Conservation (phyloP, 2,797 vertebrate species). For the Pangasius macronema region DNA sequence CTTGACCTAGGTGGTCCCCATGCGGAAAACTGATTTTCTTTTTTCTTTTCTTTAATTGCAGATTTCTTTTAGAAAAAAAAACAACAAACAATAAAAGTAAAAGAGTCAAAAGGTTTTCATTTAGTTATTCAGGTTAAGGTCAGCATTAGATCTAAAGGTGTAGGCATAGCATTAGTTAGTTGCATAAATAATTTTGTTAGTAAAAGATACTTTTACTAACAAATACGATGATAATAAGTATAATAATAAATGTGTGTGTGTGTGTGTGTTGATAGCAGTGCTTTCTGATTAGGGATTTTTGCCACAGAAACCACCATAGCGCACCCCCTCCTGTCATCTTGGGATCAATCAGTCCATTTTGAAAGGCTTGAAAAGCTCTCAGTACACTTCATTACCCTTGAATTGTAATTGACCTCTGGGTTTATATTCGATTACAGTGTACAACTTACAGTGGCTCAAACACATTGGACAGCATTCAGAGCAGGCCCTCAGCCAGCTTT, state of each 20-base stretch:
- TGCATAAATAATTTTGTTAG: not conserved
- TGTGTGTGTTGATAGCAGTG: not conserved
- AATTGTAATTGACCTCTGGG: slow-evolving; percentile 26
- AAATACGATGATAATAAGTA: too few relatives aligned
- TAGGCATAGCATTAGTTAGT: not conserved
- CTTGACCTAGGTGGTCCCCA: not conserved
- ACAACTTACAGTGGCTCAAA: not conserved
- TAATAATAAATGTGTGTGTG: not conserved
- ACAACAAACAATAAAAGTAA: not conserved
- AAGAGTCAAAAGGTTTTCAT: not conserved
- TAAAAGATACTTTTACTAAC: not conserved
- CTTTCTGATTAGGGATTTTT: slow-evolving; percentile 25
- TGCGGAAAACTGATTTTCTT: not conserved
- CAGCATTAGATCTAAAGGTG: not conserved
- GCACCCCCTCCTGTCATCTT: slow-evolving; percentile 8
- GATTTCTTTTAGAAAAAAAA: not conserved
- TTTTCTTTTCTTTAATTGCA: not conserved
- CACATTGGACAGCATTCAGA: not conserved
- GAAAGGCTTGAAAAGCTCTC: slow-evolving; percentile 24
- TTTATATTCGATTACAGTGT: slow-evolving; percentile 32
- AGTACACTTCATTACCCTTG: slow-evolving; percentile 38
- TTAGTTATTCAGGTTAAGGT: not conserved
- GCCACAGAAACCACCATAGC: slow-evolving; percentile 10
- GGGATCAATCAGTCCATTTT: slow-evolving; percentile 37
- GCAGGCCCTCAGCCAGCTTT: slow-evolving; percentile 5